phyloP scores from a whole-genome alignment of 1,140 invertebrate genomes.

The Bombus consobrinus region DNA sequence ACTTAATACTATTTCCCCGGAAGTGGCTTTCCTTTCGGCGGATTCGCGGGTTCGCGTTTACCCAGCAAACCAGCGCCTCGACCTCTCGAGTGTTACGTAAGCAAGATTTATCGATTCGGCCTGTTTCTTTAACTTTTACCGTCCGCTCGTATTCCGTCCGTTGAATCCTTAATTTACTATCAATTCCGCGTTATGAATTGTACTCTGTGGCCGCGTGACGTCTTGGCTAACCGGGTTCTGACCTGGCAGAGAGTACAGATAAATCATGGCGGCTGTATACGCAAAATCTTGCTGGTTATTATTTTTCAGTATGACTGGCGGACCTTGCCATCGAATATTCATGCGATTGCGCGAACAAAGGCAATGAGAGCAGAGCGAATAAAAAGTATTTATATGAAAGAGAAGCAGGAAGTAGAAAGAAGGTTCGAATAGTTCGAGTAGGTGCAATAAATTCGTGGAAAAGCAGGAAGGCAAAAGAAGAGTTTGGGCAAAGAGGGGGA shows the following conservation, averaged over 20 bases:
- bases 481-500: background rate
- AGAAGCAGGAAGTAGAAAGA: background rate
- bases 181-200: slow-evolving; percentile 58
- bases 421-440: background rate
- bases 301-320: background rate
- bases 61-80: background rate
- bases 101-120: slow-evolving; percentile 47
- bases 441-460: slow-evolving; percentile 21
- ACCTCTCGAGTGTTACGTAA: slow-evolving; percentile 14
- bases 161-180: slow-evolving; percentile 54
- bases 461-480: background rate
- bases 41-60: background rate
- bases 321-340: slow-evolving; percentile 15
- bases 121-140: slow-evolving; percentile 44
- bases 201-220: background rate
- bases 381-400: background rate
- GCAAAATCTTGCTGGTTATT: background rate
- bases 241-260: slow-evolving; percentile 33
- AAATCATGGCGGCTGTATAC: slow-evolving; percentile 37
- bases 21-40: slow-evolving; percentile 35
- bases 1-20: slow-evolving; percentile 48
- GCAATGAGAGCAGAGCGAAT: no score
- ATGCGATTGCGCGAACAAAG: background rate
- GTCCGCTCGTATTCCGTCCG: background rate
- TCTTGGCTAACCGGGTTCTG: slow-evolving; percentile 8